Conservation (phyloP, 2,888 invertebrate species). For the Minunthozetes semirufus region DNA sequence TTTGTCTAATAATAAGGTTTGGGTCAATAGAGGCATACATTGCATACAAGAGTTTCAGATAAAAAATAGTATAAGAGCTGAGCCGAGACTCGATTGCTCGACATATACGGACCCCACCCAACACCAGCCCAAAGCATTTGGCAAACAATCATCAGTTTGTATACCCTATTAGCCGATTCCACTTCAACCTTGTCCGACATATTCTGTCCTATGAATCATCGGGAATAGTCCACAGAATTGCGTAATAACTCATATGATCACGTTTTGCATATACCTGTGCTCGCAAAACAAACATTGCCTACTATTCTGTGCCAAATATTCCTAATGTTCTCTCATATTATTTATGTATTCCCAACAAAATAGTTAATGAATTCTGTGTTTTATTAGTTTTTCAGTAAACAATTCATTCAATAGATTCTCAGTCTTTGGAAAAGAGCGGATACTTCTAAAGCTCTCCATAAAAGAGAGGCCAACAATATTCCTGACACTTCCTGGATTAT, state of each 20-base stretch:
- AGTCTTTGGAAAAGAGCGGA: no score
- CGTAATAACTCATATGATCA: neutral
- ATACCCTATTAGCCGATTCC: slow-evolving; percentile 13
- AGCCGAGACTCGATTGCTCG: neutral
- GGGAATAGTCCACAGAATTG: neutral
- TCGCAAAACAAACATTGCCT: no score
- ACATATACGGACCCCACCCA: slow-evolving; percentile 26
- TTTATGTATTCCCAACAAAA: no score
- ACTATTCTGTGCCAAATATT: no score
- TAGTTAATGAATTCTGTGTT: no score
- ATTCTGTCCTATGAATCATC: neutral
- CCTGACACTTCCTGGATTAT: no score
- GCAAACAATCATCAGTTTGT: slow-evolving; percentile 21
- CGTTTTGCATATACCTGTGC: neutral
- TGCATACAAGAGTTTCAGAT: neutral
- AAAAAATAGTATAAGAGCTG: neutral
- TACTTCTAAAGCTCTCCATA: no score
- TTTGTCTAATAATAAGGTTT: slow-evolving; percentile 7
- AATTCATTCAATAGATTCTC: no score
- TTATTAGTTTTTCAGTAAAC: no score
- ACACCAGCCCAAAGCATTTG: slow-evolving; percentile 29
- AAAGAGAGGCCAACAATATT: no score
- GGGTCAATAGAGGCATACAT: slow-evolving; percentile 21
- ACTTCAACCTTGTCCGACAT: slow-evolving; percentile 31
- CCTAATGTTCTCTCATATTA: no score